A percentile compares a stretch with the other conserved stretches of the same genome.
phyloP scores from a whole-genome alignment of 1,140 invertebrate species.

The Caenorhabditis briggsae region DNA sequence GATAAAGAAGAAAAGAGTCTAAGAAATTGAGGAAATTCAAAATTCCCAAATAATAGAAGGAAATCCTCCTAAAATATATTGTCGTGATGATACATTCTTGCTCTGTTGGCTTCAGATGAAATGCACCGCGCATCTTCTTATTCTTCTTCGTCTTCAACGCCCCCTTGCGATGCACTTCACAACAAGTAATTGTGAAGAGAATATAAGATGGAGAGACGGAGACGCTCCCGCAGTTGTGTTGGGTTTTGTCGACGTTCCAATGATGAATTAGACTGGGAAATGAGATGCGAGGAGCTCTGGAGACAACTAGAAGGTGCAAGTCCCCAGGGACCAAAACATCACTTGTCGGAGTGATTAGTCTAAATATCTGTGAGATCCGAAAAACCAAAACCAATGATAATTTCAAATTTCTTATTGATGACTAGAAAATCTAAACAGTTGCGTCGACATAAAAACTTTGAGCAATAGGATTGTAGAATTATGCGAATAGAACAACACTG shows the following conservation, averaged over 20 bases:
- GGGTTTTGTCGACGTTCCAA: conserved; percentile 35
- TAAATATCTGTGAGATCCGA: not conserved
- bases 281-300: not conserved
- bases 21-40: too few species aligned
- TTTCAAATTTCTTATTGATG: not conserved
- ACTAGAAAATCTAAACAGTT: conserved; percentile 5
- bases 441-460: not conserved
- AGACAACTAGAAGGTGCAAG: not conserved
- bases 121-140: conserved; percentile 29
- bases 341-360: not conserved
- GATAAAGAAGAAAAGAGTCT: too few species aligned
- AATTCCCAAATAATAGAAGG: not conserved
- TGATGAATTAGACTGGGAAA: conserved; percentile 52
- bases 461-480: not conserved
- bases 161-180: conserved; percentile 18
- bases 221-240: conserved; percentile 3
- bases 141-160: not conserved
- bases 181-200: conserved; percentile 17
- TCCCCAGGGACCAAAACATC: not conserved
- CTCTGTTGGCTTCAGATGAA: conserved; percentile 44
- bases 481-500: conserved; percentile 39
- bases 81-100: conserved; percentile 38
- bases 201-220: conserved; percentile 4
- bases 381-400: not conserved
- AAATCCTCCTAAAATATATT: not conserved